Conservation (phyloP, 2,113 vertebrate species). For the Holacanthus passer region DNA sequence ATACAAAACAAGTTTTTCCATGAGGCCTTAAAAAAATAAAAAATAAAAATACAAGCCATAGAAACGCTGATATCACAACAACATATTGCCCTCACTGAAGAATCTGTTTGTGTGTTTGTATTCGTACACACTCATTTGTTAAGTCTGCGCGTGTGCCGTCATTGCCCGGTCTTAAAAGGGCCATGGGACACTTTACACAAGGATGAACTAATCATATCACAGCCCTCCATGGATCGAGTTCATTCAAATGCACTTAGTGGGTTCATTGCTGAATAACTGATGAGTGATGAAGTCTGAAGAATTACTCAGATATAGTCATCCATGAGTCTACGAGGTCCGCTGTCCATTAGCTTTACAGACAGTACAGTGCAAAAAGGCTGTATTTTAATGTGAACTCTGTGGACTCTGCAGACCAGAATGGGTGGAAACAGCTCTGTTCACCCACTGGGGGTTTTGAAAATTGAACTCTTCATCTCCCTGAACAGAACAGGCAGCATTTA, state of each 20-base stretch:
- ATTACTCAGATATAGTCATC: conserved; percentile 13
- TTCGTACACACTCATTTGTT: conserved; percentile 1
- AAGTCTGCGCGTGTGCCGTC: neutral
- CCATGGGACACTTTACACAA: conserved; percentile 30
- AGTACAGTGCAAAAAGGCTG: neutral
- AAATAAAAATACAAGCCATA: conserved; percentile 3
- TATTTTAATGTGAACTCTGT: neutral
- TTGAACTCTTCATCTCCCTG: conserved; percentile 3
- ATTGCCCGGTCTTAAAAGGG: neutral
- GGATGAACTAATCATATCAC: conserved; percentile 30
- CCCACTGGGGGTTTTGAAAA: neutral
- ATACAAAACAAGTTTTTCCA: conserved; percentile 64
- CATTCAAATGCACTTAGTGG: conserved; percentile 20
- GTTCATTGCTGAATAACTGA: conserved; percentile 35
- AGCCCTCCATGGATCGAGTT: conserved; percentile 15
- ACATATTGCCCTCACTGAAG: neutral
- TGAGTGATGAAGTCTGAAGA: neutral
- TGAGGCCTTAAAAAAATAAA: conserved; percentile 22
- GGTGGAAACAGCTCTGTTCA: neutral
- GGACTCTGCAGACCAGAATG: neutral
- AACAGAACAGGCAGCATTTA: conserved; percentile 17
- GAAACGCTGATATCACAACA: conserved; percentile 40
- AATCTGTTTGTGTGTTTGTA: conserved; percentile 12
- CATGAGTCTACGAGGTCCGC: neutral
- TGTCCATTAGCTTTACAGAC: neutral